These are phyloP conservation scores for Brachionus koreanus DNA, from an alignment of 1,140 invertebrate genomes.

Conservation along the genomic window DNA sequence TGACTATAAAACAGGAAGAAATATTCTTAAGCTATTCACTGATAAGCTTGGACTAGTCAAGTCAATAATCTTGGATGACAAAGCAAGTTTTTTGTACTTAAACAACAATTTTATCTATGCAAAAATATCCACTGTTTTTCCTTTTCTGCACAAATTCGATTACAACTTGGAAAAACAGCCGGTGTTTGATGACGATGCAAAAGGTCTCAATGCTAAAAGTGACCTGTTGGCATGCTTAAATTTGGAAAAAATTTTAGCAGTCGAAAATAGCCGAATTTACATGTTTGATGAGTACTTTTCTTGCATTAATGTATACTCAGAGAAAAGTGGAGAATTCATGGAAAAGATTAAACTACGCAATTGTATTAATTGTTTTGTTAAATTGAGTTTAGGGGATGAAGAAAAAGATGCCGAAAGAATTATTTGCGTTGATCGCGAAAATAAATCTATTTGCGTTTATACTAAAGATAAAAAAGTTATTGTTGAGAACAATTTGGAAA, in stretches of 20 bases:
- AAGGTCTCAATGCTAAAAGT: background rate
- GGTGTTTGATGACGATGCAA: background rate
- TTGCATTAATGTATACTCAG: background rate
- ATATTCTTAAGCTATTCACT: background rate
- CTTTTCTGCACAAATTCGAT: constrained; percentile 22
- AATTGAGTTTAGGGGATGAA: background rate
- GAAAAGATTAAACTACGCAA: background rate
- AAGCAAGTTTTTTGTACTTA: background rate
- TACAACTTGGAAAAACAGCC: background rate
- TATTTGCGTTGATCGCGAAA: background rate
- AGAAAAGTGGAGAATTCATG: background rate
- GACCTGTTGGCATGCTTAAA: background rate
- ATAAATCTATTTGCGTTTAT: background rate
- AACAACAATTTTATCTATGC: background rate
- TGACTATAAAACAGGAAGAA: background rate
- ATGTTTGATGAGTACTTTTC: background rate
- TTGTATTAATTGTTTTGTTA: background rate
- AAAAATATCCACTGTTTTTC: background rate
- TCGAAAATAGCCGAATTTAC: background rate
- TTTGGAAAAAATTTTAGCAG: background rate
- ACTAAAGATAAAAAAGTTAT: background rate
- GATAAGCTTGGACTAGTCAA: background rate
- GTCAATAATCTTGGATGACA: background rate
- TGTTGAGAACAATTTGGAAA: background rate
- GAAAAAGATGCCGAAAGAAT: background rate